phyloP scores from a whole-genome alignment of 2,113 vertebrate species.

The Aptenodytes patagonicus region DNA sequence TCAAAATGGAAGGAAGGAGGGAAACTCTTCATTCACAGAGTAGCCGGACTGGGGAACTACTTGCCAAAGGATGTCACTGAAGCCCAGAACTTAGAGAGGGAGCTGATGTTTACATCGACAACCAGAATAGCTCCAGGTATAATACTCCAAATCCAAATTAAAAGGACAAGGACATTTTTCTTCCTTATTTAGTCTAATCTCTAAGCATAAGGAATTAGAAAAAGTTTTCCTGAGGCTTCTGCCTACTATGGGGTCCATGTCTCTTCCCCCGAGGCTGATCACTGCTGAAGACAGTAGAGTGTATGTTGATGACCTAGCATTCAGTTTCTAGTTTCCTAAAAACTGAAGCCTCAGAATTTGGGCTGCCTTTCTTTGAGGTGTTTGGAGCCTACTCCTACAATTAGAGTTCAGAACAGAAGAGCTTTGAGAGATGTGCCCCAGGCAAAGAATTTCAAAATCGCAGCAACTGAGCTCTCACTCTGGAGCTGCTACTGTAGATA shows the following conservation, averaged over 20 bases:
- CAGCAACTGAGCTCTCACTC: not conserved
- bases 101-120: not conserved
- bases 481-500: not conserved
- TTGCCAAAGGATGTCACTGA: not conserved
- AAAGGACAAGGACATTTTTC: not conserved
- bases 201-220: not conserved
- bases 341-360: not conserved
- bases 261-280: not conserved
- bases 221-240: not conserved
- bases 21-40: not conserved
- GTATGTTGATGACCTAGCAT: not conserved
- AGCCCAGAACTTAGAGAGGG: not conserved
- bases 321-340: not conserved
- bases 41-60: not conserved
- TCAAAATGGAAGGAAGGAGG: not conserved
- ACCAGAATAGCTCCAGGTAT: not conserved
- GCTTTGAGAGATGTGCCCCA: not conserved
- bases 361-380: not conserved
- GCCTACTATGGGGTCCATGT: not conserved
- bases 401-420: not conserved
- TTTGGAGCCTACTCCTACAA: not conserved
- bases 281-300: not conserved
- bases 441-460: conserved; percentile 41
- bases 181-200: not conserved
- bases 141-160: not conserved